phyloP scores from a whole-genome alignment of 2,113 vertebrate genomes.

The Crocuta crocuta region DNA sequence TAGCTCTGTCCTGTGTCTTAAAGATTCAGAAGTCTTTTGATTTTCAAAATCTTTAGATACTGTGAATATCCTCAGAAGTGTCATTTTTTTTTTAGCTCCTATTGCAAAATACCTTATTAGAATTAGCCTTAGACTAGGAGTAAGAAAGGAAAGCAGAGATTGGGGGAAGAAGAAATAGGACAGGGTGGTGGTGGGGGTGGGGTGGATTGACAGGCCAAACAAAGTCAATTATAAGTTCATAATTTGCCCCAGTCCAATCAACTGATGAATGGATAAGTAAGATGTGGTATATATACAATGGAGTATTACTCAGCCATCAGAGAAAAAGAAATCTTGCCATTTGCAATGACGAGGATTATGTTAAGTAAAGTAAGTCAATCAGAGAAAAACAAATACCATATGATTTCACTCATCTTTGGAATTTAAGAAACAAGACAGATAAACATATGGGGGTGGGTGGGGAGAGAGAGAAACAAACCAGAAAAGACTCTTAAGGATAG shows the following conservation, averaged over 20 bases:
- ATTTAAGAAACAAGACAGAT: no score
- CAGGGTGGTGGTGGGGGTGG: not conserved
- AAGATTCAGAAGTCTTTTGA: not conserved
- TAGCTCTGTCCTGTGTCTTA: not conserved
- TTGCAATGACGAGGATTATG: no score
- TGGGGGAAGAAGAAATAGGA: not conserved
- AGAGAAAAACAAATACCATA: no score
- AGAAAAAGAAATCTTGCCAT: no score
- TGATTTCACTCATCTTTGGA: no score
- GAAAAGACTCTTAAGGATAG: no score
- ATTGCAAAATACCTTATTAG: not conserved
- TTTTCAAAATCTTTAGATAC: conserved; percentile 29
- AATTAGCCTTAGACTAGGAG: not conserved
- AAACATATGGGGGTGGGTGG: no score
- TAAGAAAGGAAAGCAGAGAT: not conserved
- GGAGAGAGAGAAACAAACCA: no score
- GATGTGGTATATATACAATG: no score
- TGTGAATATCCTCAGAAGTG: not conserved
- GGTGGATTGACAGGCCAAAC: not conserved
- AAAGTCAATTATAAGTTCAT: not conserved
- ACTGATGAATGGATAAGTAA: no score
- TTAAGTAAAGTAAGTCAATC: no score
- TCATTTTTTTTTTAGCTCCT: not conserved
- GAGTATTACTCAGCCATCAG: no score
- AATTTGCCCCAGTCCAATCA: not conserved